These are phyloP conservation scores for Sebastes reedi DNA, from an alignment of 2,797 vertebrate genomes.

Conservation along the genomic window DNA sequence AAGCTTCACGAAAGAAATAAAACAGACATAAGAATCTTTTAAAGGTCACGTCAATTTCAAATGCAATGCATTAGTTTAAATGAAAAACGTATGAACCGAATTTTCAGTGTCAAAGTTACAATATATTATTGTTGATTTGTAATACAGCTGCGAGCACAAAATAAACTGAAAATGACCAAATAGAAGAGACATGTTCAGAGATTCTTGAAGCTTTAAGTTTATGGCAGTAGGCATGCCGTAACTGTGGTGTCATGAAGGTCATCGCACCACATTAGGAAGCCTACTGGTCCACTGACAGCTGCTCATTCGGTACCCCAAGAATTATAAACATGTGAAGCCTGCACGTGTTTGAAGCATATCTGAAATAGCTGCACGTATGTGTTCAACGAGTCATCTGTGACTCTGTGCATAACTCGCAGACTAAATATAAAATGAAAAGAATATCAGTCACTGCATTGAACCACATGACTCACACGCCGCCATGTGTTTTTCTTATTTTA, in stretches of 20 bases:
- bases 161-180: not conserved
- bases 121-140: not conserved
- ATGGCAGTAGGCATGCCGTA: not conserved
- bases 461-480: not conserved
- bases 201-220: not conserved
- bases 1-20: not conserved
- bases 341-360: conserved; percentile 44
- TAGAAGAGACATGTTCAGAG: not conserved
- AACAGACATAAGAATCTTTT: not conserved
- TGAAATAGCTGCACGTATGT: conserved; percentile 41
- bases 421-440: conserved; percentile 67
- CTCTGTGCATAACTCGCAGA: conserved; percentile 21
- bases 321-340: conserved; percentile 45
- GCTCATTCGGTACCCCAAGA: conserved; percentile 27
- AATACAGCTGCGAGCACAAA: not conserved
- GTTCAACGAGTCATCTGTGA: conserved; percentile 43
- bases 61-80: not conserved
- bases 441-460: conserved; percentile 9
- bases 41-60: not conserved
- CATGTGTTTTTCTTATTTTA: conserved; percentile 19
- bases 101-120: not conserved
- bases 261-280: not conserved
- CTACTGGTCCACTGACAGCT: conserved; percentile 54
- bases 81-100: not conserved
- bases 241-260: not conserved